Evolutionary conservation across 2,797 vertebrate genomes (phyloP), one percentile per base, ranked within the genome.

Genomic region (Myotis daubentonii): DNA sequence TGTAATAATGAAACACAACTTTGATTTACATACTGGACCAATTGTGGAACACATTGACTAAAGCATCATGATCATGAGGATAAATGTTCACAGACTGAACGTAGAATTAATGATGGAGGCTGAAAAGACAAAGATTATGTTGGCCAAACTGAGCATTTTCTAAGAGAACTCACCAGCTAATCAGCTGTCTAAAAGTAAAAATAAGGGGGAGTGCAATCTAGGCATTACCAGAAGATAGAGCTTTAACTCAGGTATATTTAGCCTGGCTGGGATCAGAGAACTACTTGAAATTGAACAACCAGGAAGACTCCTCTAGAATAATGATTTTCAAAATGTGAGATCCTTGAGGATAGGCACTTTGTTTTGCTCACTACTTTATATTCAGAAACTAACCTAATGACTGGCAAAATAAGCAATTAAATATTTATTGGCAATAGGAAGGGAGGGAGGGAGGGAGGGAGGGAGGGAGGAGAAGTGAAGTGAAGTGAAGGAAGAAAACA

Each of bases 271-370:
- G 53, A 36, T 71, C 49, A 41, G 22, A 78, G 51, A 83, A 78
- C 53, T 71, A 78, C 36, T 51, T 65, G 62, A 78, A 92, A 84
- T 23, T 74, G 60, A 55, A 23, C 84, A 79, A 65, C 11, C 44
- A 84, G 79, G 72, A 92, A 86, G 68, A 68, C 25, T 81, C 36
- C 55, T 57, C n/a, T 57, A 80, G 72, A 89, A 70, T 41, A 71
- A 78, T 38, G 20, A 65, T 83, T 79, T 95, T 92, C 84, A 83
- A 91, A 95, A 53, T 28, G 10, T 72, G 30, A 79, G 47, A 15
- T 44, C 10, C 44, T 88, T 83, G 55, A 87, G 36, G 25, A 84
- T 9, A 78, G 79, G 72, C 8, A 36, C n/a, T 81, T 87, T 60
- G 57, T 62, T 92, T 75, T 92, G 72, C 79, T 92, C 53, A 78